Percentiles rank a stretch among this genome's conserved stretches.
Conservation (phyloP, 2,888 invertebrate genomes). For the Lasioglossum vierecki region DNA sequence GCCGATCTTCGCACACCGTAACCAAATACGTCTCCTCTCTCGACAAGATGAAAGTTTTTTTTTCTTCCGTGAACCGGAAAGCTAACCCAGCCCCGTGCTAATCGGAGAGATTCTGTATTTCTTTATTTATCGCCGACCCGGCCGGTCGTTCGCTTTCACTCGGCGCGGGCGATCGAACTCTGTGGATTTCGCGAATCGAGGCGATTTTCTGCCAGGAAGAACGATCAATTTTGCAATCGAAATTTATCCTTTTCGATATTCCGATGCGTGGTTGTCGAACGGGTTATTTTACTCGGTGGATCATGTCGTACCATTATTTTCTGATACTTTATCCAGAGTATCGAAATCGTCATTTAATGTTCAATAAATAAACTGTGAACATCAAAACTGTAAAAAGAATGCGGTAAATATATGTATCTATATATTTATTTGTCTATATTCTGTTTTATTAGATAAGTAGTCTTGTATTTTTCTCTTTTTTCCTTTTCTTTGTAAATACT, state of each 20-base stretch:
- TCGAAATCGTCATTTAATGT: no score
- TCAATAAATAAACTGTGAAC: no score
- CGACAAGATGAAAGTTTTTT: background rate
- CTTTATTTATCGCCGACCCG: background rate
- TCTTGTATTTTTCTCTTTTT: no score
- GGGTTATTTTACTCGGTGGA: no score
- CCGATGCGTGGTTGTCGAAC: no score
- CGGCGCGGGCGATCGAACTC: background rate
- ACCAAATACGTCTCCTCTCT: constrained; percentile 5
- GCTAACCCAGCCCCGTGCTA: background rate
- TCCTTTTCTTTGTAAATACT: no score
- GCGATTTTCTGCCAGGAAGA: background rate
- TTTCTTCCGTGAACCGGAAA: background rate
- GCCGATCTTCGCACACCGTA: background rate
- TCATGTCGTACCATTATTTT: no score
- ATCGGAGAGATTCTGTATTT: constrained; percentile 1
- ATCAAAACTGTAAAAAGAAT: no score
- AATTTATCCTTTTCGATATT: no score
- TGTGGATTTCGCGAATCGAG: background rate
- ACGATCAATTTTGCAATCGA: background rate
- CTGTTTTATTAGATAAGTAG: no score
- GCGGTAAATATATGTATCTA: background rate
- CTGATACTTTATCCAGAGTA: no score
- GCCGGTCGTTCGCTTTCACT: background rate
- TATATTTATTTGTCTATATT: no score